A percentile compares a stretch with the other conserved stretches of the same genome.
These are phyloP conservation scores for Brachionus plicatilis DNA, from an alignment of 1,140 invertebrate species.

Conservation along the genomic window DNA sequence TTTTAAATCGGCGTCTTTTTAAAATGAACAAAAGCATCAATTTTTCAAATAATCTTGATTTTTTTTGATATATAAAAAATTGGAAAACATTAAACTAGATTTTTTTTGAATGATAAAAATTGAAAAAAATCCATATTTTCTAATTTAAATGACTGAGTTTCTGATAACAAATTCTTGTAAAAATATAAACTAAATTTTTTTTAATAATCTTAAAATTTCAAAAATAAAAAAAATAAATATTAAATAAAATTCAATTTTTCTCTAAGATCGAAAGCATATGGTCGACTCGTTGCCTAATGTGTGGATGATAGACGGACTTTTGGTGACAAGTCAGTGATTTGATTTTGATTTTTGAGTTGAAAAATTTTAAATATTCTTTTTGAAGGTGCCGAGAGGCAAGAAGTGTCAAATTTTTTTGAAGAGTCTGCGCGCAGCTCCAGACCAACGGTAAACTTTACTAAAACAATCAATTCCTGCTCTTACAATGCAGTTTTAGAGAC, in stretches of 20 bases:
- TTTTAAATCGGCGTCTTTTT: too few species aligned
- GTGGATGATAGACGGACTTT: slow-evolving; percentile 54
- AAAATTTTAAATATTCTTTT: background rate
- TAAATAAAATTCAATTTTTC: slow-evolving; percentile 12
- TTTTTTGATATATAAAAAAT: too few species aligned
- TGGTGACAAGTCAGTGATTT: slow-evolving; percentile 50
- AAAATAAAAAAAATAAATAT: background rate
- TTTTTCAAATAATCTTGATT: too few species aligned
- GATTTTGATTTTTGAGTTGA: background rate
- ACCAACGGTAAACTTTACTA: slow-evolving; percentile 48
- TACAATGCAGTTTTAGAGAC: slow-evolving; percentile 46
- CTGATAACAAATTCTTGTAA: too few species aligned
- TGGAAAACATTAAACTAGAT: too few species aligned
- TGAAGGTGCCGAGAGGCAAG: slow-evolving; percentile 51
- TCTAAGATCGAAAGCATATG: slow-evolving; percentile 54
- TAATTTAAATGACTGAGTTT: too few species aligned
- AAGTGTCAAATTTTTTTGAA: slow-evolving; percentile 53
- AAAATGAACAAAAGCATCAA: too few species aligned
- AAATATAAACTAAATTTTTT: too few species aligned
- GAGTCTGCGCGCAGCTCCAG: slow-evolving; percentile 50
- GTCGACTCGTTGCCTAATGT: slow-evolving; percentile 53
- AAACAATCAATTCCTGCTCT: background rate
- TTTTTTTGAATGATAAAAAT: too few species aligned
- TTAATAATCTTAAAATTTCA: too few species aligned
- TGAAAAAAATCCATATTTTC: too few species aligned